Evolutionary conservation across 1,140 invertebrate genomes (phyloP).

Genomic region (Orchesella cincta): DNA sequence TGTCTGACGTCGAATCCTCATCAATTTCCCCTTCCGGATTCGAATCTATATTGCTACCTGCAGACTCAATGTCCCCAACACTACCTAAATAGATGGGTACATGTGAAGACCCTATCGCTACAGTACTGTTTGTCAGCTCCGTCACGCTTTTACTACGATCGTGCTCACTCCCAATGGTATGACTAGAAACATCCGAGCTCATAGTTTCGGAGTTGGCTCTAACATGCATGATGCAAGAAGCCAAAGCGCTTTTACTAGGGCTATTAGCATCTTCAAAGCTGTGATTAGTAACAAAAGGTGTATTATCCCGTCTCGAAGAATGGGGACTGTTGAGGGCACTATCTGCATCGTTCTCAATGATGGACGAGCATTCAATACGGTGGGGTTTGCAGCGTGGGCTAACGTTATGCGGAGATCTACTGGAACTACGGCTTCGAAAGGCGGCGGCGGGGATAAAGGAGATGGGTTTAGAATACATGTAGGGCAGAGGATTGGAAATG

Average conservation of each 20-base stretch:
- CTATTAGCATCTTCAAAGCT: neutral
- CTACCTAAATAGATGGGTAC: neutral
- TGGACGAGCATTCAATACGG: neutral
- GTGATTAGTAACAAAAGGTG: neutral
- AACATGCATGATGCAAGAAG: neutral
- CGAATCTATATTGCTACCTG: neutral
- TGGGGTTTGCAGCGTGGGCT: neutral
- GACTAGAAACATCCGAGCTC: neutral
- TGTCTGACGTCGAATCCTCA: slow-evolving; percentile 36
- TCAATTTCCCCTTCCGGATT: too few relatives aligned
- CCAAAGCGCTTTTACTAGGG: slow-evolving; percentile 12
- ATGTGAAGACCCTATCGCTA: neutral
- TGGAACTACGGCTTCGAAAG: slow-evolving; percentile 10
- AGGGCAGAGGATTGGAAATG: neutral
- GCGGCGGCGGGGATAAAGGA: neutral
- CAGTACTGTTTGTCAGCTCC: neutral
- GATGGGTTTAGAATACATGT: neutral
- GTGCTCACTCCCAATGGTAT: neutral
- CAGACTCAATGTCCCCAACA: neutral
- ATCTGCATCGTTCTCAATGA: neutral
- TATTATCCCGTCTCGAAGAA: neutral
- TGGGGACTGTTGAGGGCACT: neutral
- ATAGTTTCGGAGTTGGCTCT: neutral
- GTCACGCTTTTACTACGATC: neutral
- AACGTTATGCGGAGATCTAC: neutral